A percentile compares a stretch with the other conserved stretches of the same genome.
These are phyloP conservation scores for Limenitis camilla DNA, from an alignment of 2,888 invertebrate genomes.

Conservation along the genomic window DNA sequence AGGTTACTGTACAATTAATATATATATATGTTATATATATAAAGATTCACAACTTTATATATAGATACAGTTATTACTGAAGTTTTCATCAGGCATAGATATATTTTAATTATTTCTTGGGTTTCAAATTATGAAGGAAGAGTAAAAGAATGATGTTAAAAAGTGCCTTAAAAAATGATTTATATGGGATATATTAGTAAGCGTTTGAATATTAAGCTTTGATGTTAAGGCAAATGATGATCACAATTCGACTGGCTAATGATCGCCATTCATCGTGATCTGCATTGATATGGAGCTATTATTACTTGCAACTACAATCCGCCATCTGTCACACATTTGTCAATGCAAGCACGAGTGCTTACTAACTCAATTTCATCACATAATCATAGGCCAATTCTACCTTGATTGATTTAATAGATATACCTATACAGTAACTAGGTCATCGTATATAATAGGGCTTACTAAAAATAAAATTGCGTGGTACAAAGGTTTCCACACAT, in stretches of 20 bases:
- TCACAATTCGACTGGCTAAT: slow-evolving; percentile 50
- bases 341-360: slow-evolving; percentile 30
- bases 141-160: no score
- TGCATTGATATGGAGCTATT: slow-evolving; percentile 54
- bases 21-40: no score
- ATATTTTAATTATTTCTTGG: no score
- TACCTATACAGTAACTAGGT: neutral
- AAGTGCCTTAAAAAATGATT: neutral
- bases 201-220: slow-evolving; percentile 16
- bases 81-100: no score
- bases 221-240: slow-evolving; percentile 45
- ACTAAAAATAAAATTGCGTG: neutral
- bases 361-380: slow-evolving; percentile 35
- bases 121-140: no score
- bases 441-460: neutral
- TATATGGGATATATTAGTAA: slow-evolving; percentile 10
- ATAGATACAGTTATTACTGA: no score
- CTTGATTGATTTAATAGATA: slow-evolving; percentile 4
- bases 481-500: no score
- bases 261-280: slow-evolving; percentile 64
- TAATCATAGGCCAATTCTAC: slow-evolving; percentile 26
- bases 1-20: no score
- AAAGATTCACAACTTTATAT: no score
- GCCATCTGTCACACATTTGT: slow-evolving; percentile 33
- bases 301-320: slow-evolving; percentile 31